Base-by-base conservation (phyloP, 2,888 invertebrate species). In the Axea sp. region DNA sequence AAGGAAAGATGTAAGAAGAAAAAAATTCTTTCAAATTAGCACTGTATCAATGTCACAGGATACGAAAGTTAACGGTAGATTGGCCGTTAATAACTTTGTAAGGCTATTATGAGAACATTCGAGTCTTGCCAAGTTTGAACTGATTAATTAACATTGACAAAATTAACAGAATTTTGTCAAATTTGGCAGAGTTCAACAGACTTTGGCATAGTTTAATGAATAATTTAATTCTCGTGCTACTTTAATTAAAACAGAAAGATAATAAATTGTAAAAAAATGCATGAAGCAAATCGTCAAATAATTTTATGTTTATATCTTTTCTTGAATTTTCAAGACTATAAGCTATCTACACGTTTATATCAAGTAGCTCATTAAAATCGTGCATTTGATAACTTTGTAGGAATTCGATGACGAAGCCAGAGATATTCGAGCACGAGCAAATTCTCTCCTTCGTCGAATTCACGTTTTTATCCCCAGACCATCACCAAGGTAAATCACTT, bases 341-440 rank as follows among this genome's bases (percentile, higher is more conserved):
- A n/a, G n/a, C n/a, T n/a, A n/a, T n/a, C n/a, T n/a, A n/a, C n/a
- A n/a, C n/a, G n/a, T n/a, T n/a, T n/a, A n/a, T n/a, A n/a, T n/a
- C n/a, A n/a, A n/a, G n/a, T n/a, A n/a, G n/a, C n/a, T n/a, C 9
- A 26, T 5, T 26, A 2, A 26, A 4, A 2, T 33, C 7, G 12
- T 33, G 3, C 8, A 2, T n/a, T n/a, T 45, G 22, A 15, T 22
- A 43, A 30, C 69, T 51, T 79, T 88, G 41, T 90, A 96, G 95
- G 91, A 91, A 80, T 96, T 95, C 88, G 93, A 94, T 87, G 94
- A 94, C 87, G 95, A 95, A 88, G 93, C 93, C 77, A 92, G 93
- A 84, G 91, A 92, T 81, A 95, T 96, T 85, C 92, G 95, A 79
- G 93, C 94, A 49, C 92, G 93, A 83, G 93, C 95, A 41, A 92